A percentile compares a stretch with the other conserved stretches of the same genome.
Evolutionary conservation across 1,140 invertebrate species (phyloP).

Genomic region (Bombus waltoni): DNA sequence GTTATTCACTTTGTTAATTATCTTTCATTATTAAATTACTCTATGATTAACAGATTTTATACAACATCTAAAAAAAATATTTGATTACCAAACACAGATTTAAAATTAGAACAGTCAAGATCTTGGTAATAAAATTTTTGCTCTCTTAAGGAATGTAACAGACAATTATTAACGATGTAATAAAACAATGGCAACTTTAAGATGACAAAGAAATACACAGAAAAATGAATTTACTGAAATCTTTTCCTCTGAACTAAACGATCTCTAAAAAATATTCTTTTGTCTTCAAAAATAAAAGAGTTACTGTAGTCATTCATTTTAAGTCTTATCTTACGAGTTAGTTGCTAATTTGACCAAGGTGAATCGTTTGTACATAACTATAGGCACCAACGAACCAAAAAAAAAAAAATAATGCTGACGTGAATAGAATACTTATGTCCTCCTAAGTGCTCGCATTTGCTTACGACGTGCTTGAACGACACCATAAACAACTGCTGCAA

Average conservation of each 20-base stretch:
- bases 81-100: not conserved
- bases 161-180: not conserved
- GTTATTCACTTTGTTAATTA: too few species aligned
- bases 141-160: not conserved
- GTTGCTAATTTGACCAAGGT: slow-evolving; percentile 7
- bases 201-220: not conserved
- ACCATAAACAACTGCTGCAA: slow-evolving; percentile 94
- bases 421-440: slow-evolving; percentile 65
- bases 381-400: slow-evolving; percentile 35
- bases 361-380: slow-evolving; percentile 21
- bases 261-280: not conserved
- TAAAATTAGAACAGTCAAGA: not conserved
- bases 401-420: not conserved
- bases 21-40: not conserved
- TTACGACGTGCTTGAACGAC: slow-evolving; percentile 89
- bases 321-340: not conserved
- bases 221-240: not conserved
- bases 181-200: not conserved
- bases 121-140: not conserved
- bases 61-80: not conserved
- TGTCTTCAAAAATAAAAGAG: not conserved
- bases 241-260: not conserved
- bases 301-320: not conserved
- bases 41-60: not conserved
- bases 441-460: slow-evolving; percentile 78